Conservation (phyloP, 2,797 vertebrate genomes). For the Acrocephalus scirpaceus region DNA sequence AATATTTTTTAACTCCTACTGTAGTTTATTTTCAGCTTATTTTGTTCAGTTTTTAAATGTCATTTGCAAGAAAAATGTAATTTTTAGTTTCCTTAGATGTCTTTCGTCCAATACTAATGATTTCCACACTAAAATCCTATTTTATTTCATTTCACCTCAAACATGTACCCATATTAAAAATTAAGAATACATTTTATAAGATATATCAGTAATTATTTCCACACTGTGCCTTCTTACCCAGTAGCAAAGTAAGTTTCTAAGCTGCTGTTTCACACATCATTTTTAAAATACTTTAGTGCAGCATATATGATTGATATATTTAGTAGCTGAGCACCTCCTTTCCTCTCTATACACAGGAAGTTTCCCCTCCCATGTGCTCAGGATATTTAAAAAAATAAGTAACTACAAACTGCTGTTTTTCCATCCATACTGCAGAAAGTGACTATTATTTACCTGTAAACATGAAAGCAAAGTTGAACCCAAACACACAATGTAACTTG, state of each 20-base stretch:
- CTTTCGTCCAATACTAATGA: neutral
- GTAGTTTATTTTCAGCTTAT: neutral
- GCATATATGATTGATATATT: constrained; percentile 1
- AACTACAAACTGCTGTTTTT: neutral
- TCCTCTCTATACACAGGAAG: constrained; percentile 47
- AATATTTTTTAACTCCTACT: neutral
- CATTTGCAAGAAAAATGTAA: neutral
- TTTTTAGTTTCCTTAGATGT: neutral
- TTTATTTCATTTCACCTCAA: neutral
- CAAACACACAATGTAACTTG: neutral
- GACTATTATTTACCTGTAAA: neutral
- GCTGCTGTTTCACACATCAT: neutral
- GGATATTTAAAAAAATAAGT: constrained; percentile 36
- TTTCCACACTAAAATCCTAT: neutral
- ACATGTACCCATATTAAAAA: neutral
- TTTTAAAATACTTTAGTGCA: neutral
- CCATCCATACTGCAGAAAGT: neutral
- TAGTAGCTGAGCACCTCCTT: constrained; percentile 53
- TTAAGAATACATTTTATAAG: neutral
- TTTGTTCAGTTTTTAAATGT: neutral
- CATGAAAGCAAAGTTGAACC: neutral
- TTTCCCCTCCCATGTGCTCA: constrained; percentile 57
- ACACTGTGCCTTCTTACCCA: neutral
- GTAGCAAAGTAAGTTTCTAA: neutral
- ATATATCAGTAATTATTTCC: neutral